A percentile compares a stretch with the other conserved stretches of the same genome.
phyloP scores from a whole-genome alignment of 2,113 vertebrate genomes.

The Microcebus murinus region DNA sequence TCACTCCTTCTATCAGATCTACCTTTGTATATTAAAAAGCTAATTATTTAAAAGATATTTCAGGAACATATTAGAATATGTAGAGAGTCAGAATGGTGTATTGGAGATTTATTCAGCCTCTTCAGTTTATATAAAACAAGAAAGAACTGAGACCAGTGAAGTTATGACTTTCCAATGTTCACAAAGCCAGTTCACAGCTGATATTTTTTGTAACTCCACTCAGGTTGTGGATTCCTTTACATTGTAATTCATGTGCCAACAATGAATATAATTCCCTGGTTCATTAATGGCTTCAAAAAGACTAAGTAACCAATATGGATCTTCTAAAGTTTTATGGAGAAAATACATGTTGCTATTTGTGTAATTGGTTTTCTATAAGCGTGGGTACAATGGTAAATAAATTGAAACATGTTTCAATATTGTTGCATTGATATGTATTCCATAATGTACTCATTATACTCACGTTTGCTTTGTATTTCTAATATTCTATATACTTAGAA shows the following conservation, averaged over 20 bases:
- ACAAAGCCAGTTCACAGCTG: not conserved
- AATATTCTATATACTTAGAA: not conserved
- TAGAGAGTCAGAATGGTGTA: not conserved
- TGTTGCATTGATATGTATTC: not conserved
- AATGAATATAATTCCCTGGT: not conserved
- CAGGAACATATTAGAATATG: not conserved
- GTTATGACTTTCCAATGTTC: not conserved
- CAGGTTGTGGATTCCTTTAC: not conserved
- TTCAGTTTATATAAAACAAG: not conserved
- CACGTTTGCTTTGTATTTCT: not conserved
- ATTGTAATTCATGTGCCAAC: not conserved
- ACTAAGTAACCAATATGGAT: not conserved
- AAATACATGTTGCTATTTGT: not conserved
- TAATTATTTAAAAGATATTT: conserved; percentile 1
- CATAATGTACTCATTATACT: not conserved
- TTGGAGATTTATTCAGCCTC: not conserved
- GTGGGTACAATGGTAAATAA: not conserved
- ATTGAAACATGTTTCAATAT: not conserved
- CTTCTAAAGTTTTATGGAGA: not conserved
- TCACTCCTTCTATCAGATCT: not conserved
- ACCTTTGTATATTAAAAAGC: not conserved
- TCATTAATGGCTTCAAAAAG: not conserved
- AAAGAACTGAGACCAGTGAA: not conserved
- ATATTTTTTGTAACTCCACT: not conserved
- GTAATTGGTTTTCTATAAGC: not conserved